Base-by-base conservation (phyloP, 2,888 invertebrate species). In the Nasonovia ribisnigri region DNA sequence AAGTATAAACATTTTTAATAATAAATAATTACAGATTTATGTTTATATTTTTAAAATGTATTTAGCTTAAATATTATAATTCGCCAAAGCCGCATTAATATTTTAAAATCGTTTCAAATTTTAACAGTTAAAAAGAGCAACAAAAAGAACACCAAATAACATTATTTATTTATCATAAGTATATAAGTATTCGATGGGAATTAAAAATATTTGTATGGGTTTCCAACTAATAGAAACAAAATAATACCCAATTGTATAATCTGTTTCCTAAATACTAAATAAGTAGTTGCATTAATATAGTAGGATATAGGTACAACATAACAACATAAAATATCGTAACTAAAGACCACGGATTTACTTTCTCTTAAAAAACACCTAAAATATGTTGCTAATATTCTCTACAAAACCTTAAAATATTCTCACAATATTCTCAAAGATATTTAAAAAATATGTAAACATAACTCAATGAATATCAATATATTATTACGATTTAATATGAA, bases 1-100 rank as follows among this genome's bases (percentile, higher is more conserved):
- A 60, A 86, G 92, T 87, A 60, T 92, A 67, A 86, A 92, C 29
- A 92, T 51, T 88, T 77, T 77, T 88, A 26, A 87, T 67, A 29
- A 48, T 13, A 87, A 84, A 5, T 91, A 42, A 43, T 48, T 48
- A n/a, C 29, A 16, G 46, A 48, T 42, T 46, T 46, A 87, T 54
- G 43, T 87, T 92, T 91, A 86, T 86, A 36, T 46, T 86, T 86
- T 91, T 8, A 60, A 91, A 86, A 57, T 20, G 1, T 43, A 48
- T 57, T 5, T 46, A 13, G 11, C 6, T 26, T 36, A 86, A 51
- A 92, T 92, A 60, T 87, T 60, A 46, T 86, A 26, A 24, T 87
- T 92, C 84, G 20, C 1, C 16, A 1, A 91, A 91, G 46, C 29
- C 57, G 46, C 60, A 60, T 36, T 57, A 46, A 13, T 67, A n/a